Percentiles rank a stretch among this genome's conserved stretches.
Evolutionary conservation across 2,888 invertebrate species (phyloP).

Genomic region (Gonocerus acuteangulatus): DNA sequence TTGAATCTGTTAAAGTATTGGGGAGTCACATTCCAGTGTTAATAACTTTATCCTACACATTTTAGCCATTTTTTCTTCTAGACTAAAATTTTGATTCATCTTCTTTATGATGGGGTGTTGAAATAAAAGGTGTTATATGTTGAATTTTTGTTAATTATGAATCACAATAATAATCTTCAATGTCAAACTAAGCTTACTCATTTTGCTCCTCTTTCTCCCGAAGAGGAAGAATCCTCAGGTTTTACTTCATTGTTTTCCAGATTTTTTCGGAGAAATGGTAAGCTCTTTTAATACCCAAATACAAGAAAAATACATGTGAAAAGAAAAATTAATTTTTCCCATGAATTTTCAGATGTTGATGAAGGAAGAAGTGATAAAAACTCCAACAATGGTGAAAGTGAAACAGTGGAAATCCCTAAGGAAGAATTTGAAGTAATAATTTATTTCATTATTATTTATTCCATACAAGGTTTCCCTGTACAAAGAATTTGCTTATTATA

Average conservation of each 20-base stretch:
- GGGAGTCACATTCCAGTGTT: too few species aligned
- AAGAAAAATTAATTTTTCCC: neutral
- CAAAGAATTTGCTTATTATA: neutral
- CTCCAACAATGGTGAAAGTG: neutral
- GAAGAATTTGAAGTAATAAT: too few species aligned
- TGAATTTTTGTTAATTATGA: neutral
- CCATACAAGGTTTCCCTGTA: too few species aligned
- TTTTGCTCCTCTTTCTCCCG: slow-evolving; percentile 69
- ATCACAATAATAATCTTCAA: slow-evolving; percentile 6
- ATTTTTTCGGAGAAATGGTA: slow-evolving; percentile 54
- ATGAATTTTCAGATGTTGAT: slow-evolving; percentile 2
- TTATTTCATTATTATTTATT: too few species aligned
- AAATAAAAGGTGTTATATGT: too few species aligned
- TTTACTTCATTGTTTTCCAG: slow-evolving; percentile 66
- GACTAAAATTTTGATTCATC: too few species aligned
- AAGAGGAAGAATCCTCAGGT: slow-evolving; percentile 59
- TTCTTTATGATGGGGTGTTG: too few species aligned
- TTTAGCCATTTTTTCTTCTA: too few species aligned
- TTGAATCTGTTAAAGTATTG: too few species aligned
- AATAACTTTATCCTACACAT: too few species aligned
- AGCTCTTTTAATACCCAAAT: slow-evolving; percentile 23
- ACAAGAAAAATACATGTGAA: too few species aligned
- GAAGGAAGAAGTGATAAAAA: neutral
- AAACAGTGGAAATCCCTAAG: neutral
- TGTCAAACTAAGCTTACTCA: slow-evolving; percentile 55